Conservation (phyloP, 1,140 invertebrate genomes). For the Drosophila pruinosa region DNA sequence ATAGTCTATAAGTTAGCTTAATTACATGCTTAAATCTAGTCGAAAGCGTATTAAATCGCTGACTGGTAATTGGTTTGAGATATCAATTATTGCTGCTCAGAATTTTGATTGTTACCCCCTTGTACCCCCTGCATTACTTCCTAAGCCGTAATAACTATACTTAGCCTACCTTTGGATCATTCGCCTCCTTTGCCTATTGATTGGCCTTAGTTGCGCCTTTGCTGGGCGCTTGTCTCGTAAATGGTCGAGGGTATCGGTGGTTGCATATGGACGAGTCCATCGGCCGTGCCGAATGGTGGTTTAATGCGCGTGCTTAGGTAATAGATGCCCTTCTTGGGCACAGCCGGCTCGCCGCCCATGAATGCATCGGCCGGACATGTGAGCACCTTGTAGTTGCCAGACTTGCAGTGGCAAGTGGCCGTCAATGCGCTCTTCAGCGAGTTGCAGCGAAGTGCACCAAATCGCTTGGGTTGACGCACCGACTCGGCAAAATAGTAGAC, state of each 20-base stretch:
- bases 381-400: neutral
- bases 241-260: constrained; percentile 49
- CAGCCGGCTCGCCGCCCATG: constrained; percentile 76
- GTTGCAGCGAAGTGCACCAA: constrained; percentile 58
- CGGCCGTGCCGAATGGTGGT: constrained; percentile 46
- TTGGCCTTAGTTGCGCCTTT: neutral
- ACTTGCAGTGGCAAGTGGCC: constrained; percentile 46
- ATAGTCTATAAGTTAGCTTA: neutral
- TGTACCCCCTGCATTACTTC: too few relatives aligned
- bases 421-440: constrained; percentile 23
- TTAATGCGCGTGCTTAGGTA: constrained; percentile 62
- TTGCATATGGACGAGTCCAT: constrained; percentile 54
- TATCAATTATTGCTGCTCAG: neutral
- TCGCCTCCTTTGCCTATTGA: neutral
- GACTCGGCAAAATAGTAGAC: constrained; percentile 77
- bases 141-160: too few relatives aligned
- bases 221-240: constrained; percentile 21
- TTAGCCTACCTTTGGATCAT: constrained; percentile 35
- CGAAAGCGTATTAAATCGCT: too few relatives aligned
- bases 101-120: neutral
- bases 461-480: constrained; percentile 52
- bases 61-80: neutral
- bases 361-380: constrained; percentile 50
- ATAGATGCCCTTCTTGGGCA: constrained; percentile 65
- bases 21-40: neutral